A percentile compares a stretch with the other conserved stretches of the same genome.
phyloP scores from a whole-genome alignment of 2,113 vertebrate genomes.

The Amia ocellicauda region DNA sequence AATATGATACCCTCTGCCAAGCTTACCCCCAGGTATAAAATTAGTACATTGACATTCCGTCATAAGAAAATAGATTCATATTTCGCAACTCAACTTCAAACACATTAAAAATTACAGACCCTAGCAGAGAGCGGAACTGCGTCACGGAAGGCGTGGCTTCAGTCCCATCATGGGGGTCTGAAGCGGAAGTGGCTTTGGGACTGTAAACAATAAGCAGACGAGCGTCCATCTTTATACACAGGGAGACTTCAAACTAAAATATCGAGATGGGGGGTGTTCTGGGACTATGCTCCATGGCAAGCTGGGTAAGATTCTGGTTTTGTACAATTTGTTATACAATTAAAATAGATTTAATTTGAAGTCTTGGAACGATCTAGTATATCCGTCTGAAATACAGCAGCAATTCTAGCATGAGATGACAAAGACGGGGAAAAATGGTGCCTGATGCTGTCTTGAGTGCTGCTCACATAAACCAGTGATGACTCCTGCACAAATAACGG shows the following conservation, averaged over 20 bases:
- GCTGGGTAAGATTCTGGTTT: slow-evolving; percentile 73
- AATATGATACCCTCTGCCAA: no score
- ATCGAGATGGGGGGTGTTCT: slow-evolving; percentile 82
- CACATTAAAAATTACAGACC: no score
- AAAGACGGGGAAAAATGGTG: slow-evolving; percentile 11
- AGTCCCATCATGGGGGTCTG: no score
- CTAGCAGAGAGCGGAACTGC: slow-evolving; percentile 4
- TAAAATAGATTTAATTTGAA: slow-evolving; percentile 5
- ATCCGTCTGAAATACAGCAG: background rate
- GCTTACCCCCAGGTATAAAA: no score
- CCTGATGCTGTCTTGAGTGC: background rate
- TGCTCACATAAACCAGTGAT: background rate
- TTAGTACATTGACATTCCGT: no score
- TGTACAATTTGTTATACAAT: background rate
- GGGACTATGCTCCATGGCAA: slow-evolving; percentile 90
- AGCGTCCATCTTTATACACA: slow-evolving; percentile 35
- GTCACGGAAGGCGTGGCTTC: slow-evolving; percentile 1
- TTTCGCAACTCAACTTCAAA: no score
- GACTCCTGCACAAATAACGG: no score
- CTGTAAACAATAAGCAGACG: slow-evolving; percentile 38
- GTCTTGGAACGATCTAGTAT: background rate
- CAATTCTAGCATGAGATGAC: slow-evolving; percentile 2
- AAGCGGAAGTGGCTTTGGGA: slow-evolving; percentile 23
- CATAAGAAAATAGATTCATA: no score
- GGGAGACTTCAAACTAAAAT: background rate